A percentile compares a stretch with the other conserved stretches of the same genome.
These are phyloP conservation scores for Fratercula arctica DNA, from an alignment of 2,797 vertebrate genomes.

Conservation along the genomic window DNA sequence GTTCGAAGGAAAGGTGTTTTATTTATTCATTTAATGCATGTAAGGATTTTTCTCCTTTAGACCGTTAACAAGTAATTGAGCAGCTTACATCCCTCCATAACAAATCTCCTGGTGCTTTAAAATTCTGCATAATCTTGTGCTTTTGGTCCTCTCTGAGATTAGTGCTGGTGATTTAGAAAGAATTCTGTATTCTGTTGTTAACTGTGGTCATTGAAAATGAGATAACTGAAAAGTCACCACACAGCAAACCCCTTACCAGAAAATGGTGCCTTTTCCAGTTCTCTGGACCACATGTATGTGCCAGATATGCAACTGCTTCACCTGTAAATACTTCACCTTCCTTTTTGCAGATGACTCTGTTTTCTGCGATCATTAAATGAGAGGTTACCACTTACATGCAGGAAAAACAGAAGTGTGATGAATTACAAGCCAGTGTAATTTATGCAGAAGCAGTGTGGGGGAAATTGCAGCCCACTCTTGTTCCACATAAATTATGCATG, in stretches of 20 bases:
- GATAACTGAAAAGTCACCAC: not conserved
- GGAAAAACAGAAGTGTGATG: conserved; percentile 19
- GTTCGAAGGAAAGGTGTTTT: not conserved
- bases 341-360: not conserved
- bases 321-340: not conserved
- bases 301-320: not conserved
- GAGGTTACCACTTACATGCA: conserved; percentile 31
- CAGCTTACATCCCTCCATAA: not conserved
- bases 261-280: not conserved
- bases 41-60: not conserved
- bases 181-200: not conserved
- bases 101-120: not conserved
- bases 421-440: conserved; percentile 45
- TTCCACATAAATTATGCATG: conserved; percentile 65
- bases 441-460: conserved; percentile 63
- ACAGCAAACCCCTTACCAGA: not conserved
- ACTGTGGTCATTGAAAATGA: not conserved
- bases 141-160: not conserved
- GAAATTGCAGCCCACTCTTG: conserved; percentile 58
- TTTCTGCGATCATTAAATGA: conserved; percentile 7
- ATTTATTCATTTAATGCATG: not conserved
- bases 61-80: not conserved
- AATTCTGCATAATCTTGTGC: not conserved
- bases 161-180: not conserved
- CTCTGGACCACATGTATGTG: not conserved